Conservation (phyloP, 2,113 vertebrate genomes). For the Neoarius graeffei region DNA sequence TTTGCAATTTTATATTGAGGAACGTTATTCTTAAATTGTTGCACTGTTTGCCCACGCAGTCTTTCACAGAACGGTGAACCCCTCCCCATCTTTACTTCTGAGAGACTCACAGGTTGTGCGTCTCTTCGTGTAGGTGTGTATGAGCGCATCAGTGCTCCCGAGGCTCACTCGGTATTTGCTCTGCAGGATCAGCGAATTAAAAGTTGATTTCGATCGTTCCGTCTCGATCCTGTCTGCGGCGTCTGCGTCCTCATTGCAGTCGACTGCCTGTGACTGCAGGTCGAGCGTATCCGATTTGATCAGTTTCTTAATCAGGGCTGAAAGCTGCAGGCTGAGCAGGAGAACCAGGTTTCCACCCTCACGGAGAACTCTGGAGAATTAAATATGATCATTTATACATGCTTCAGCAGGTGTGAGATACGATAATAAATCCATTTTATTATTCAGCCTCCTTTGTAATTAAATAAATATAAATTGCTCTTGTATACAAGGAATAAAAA, state of each 20-base stretch:
- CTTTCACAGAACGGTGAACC: too few species aligned
- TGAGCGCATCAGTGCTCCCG: slow-evolving; percentile 83
- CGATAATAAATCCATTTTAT: background rate
- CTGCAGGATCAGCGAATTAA: slow-evolving; percentile 70
- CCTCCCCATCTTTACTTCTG: too few species aligned
- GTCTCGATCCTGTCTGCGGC: background rate
- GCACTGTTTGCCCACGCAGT: too few species aligned
- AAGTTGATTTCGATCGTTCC: slow-evolving; percentile 4
- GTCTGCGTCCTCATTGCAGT: background rate
- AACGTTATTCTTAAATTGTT: too few species aligned
- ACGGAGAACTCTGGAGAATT: slow-evolving; percentile 76
- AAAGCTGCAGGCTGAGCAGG: slow-evolving; percentile 81
- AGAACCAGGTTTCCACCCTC: slow-evolving; percentile 78
- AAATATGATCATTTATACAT: slow-evolving; percentile 6
- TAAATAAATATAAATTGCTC: background rate
- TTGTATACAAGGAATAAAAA: background rate
- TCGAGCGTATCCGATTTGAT: slow-evolving; percentile 35
- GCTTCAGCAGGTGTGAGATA: background rate
- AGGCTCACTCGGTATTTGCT: slow-evolving; percentile 78
- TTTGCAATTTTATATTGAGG: too few species aligned
- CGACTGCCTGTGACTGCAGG: slow-evolving; percentile 8
- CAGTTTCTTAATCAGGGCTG: slow-evolving; percentile 62
- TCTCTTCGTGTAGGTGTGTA: slow-evolving; percentile 83
- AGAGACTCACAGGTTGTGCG: background rate
- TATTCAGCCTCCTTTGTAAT: background rate